Percentiles rank a stretch among this genome's conserved stretches.
phyloP scores from a whole-genome alignment of 2,113 vertebrate species.

The Tragelaphus scriptus region DNA sequence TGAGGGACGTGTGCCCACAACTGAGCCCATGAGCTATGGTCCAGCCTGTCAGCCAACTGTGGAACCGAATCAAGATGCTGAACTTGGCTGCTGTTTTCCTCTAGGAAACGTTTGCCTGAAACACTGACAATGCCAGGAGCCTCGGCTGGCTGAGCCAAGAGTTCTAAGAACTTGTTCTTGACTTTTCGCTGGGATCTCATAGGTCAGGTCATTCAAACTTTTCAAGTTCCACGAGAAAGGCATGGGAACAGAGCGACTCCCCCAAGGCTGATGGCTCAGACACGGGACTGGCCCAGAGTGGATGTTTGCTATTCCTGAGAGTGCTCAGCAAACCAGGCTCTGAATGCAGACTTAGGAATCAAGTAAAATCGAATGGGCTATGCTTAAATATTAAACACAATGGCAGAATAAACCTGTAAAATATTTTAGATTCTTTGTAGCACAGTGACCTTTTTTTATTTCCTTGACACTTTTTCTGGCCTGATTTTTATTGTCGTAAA shows the following conservation, averaged over 20 bases:
- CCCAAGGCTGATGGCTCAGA: rapidly evolving
- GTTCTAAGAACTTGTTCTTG: neutral
- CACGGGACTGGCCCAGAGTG: rapidly evolving
- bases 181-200: neutral
- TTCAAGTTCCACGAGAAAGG: neutral
- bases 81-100: neutral
- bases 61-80: neutral
- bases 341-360: neutral
- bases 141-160: neutral
- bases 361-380: neutral
- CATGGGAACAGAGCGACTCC: rapidly evolving
- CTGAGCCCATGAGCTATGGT: neutral
- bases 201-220: neutral
- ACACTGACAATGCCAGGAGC: neutral
- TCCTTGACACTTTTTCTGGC: neutral
- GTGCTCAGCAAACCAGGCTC: neutral
- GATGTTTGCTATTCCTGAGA: neutral
- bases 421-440: neutral
- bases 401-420: neutral
- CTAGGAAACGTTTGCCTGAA: neutral
- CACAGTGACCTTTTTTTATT: neutral
- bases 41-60: neutral
- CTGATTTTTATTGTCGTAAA: neutral
- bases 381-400: neutral
- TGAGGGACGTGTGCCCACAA: neutral